These are phyloP conservation scores for Thinocorus orbignyianus DNA, from an alignment of 2,113 vertebrate species.

Conservation along the genomic window DNA sequence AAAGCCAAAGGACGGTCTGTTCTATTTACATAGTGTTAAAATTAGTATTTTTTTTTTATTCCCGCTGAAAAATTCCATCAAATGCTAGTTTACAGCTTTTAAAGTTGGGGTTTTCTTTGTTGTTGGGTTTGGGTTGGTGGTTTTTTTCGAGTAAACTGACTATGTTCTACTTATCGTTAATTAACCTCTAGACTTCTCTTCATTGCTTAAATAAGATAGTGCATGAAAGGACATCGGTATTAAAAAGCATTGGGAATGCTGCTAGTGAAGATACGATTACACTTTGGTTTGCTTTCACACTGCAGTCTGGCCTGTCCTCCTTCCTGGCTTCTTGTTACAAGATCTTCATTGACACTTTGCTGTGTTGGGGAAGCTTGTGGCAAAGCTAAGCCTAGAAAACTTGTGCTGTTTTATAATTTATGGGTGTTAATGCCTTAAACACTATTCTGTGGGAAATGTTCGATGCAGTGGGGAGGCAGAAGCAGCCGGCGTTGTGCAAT, in stretches of 20 bases:
- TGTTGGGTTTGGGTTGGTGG: background rate
- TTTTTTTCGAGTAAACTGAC: background rate
- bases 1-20: background rate
- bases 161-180: background rate
- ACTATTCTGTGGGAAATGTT: background rate
- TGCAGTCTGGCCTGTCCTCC: background rate
- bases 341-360: background rate
- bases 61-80: background rate
- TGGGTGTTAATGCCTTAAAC: background rate
- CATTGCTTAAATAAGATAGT: background rate
- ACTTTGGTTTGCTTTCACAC: background rate
- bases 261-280: background rate
- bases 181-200: slow-evolving; percentile 18
- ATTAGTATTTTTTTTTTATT: background rate
- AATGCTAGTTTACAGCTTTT: background rate
- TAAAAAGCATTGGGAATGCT: background rate
- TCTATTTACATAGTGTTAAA: background rate
- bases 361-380: background rate
- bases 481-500: rapidly evolving
- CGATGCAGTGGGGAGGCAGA: background rate
- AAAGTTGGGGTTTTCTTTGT: background rate
- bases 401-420: background rate
- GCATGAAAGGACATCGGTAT: background rate
- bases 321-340: background rate
- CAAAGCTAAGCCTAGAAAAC: background rate